Evolutionary conservation across 2,113 vertebrate species (phyloP), one percentile per base, ranked within the genome.

Genomic region (Scortum barcoo): DNA sequence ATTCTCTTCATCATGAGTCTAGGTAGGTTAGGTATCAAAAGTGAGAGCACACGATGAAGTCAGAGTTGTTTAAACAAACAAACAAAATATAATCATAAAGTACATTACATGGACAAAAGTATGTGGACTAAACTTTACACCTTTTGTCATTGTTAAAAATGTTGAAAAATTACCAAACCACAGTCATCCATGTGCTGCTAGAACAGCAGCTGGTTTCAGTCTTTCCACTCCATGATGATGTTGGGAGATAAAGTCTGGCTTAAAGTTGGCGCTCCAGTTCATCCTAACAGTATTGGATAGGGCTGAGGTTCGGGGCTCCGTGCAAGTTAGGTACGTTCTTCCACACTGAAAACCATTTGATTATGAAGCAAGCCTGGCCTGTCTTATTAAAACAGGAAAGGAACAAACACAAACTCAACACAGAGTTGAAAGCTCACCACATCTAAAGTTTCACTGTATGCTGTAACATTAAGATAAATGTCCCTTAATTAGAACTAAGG

Each of bases 21-120:
- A 48, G 63, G 44, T 48, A 36, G 33, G 26, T 80, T 9, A 26
- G 51, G 26, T 20, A 57, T 57, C 19, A 62, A 48, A 72, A 72
- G 16, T 28, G 14, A 48, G 19, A 13, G 17, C 60, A 28, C 30
- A 17, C n/a, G 24, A 13, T 78, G 7, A 8, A 74, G 8, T 82
- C 30, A 48, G 24, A 40, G 7, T 54, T 85, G 8, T 50, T 33
- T 14, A 42, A 58, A 61, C 26, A 67, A 63, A 54, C 8, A 51
- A 61, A 36, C n/a, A 50, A 5, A 36, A 36, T 6, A 36, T 4
- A 17, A 53, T 40, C 9, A 53, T 24, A 19, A 8, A n/a, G n/a
- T n/a, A 38, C 14, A 36, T 0, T 5, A 36, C 42, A 0, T 1
- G 13, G 36, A 44, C 12, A 46, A 33, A 42, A n/a, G 11, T 22